A percentile compares a stretch with the other conserved stretches of the same genome.
Evolutionary conservation across 2,797 vertebrate genomes (phyloP).

Genomic region (Sciurus vulgaris): DNA sequence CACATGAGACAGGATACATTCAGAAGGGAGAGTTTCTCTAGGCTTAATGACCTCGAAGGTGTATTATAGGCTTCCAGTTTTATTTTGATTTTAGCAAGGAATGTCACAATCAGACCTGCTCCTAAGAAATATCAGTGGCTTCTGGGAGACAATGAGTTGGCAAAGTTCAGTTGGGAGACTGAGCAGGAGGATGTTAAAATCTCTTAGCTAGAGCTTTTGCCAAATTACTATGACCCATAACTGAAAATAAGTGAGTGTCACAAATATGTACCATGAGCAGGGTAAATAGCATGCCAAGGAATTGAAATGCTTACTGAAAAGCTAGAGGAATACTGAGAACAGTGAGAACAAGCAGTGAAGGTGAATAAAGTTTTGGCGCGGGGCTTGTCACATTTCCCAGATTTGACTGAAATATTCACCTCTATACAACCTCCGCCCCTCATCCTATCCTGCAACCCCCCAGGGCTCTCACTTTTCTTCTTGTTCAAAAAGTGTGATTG

Average conservation of each 20-base stretch:
- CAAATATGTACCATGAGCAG: neutral
- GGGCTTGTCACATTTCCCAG: neutral
- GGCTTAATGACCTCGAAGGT: neutral
- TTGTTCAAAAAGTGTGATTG: neutral
- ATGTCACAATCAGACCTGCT: neutral
- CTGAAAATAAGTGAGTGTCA: neutral
- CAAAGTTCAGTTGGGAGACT: neutral
- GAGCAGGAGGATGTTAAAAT: neutral
- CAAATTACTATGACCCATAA: neutral
- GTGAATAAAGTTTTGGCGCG: neutral
- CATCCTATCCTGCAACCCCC: neutral
- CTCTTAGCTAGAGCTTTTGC: neutral
- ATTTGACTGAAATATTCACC: neutral
- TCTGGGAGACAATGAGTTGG: neutral
- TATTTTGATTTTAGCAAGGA: neutral
- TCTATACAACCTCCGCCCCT: too few species aligned
- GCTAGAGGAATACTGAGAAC: neutral
- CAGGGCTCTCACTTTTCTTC: neutral
- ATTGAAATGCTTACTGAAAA: neutral
- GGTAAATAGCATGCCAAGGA: neutral
- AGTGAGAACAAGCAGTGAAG: rapidly evolving
- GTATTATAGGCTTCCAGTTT: neutral
- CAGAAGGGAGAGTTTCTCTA: rapidly evolving
- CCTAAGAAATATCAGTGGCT: neutral
- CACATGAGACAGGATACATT: neutral